A percentile compares a stretch with the other conserved stretches of the same genome.
Evolutionary conservation across 2,888 invertebrate genomes (phyloP).

Genomic region (Busseola fusca): DNA sequence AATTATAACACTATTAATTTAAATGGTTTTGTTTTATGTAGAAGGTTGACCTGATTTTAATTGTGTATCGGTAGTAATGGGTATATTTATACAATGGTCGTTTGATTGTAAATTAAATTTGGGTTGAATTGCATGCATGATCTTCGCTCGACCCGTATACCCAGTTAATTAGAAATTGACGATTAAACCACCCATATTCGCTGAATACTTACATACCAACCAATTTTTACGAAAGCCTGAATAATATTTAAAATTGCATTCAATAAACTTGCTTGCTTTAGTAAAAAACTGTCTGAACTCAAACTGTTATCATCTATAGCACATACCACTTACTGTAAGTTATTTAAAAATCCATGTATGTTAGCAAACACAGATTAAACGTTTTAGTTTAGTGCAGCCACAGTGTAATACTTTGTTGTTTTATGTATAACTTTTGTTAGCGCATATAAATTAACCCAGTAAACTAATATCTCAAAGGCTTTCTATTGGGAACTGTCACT

Average conservation of each 20-base stretch:
- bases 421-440: not conserved
- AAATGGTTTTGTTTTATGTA: constrained; percentile 28
- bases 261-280: constrained; percentile 1
- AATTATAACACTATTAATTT: constrained; percentile 47
- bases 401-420: constrained; percentile 3
- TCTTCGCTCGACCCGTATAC: too few relatives aligned
- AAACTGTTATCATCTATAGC: not conserved
- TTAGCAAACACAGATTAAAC: not conserved
- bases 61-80: not conserved
- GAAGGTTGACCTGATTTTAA: constrained; percentile 35
- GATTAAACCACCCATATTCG: not conserved
- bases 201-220: not conserved
- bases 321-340: constrained; percentile 2
- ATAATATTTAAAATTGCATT: not conserved
- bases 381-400: constrained; percentile 13
- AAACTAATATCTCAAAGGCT: too few relatives aligned
- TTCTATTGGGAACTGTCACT: not conserved
- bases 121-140: not conserved
- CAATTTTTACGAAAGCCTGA: not conserved
- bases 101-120: not conserved
- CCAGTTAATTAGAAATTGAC: not conserved
- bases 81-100: not conserved
- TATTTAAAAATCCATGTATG: constrained; percentile 18
- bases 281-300: constrained; percentile 1
- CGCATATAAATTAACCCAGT: not conserved